Conservation (phyloP, 2,888 invertebrate species). For the Alsophila aescularia region DNA sequence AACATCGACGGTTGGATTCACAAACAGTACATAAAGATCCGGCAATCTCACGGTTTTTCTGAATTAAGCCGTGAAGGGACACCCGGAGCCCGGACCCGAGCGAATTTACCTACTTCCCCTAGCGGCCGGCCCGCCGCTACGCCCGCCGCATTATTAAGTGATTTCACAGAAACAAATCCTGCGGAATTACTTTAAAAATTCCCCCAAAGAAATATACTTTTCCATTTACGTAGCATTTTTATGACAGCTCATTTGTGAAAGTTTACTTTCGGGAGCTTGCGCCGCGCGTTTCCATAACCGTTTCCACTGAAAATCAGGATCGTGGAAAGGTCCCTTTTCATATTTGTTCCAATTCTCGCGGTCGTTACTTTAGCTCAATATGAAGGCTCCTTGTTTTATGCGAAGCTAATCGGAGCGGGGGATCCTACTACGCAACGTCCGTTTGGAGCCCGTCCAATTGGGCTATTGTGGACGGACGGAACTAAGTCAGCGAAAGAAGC, state of each 20-base stretch:
- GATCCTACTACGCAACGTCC: constrained; percentile 7
- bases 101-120: constrained; percentile 59
- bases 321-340: constrained; percentile 24
- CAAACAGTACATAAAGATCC: constrained; percentile 79
- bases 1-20: constrained; percentile 71
- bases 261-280: constrained; percentile 42
- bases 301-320: constrained; percentile 27
- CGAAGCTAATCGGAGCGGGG: constrained; percentile 21
- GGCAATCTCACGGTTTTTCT: constrained; percentile 73
- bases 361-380: constrained; percentile 31
- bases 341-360: constrained; percentile 32
- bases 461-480: constrained; percentile 13
- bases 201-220: constrained; percentile 46
- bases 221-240: constrained; percentile 43
- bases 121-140: constrained; percentile 37
- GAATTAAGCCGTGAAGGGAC: constrained; percentile 76
- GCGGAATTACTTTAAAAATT: constrained; percentile 59
- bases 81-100: constrained; percentile 58
- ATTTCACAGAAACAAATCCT: constrained; percentile 69
- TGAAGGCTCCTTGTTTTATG: constrained; percentile 19
- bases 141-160: constrained; percentile 69
- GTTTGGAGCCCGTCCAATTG: constrained; percentile 25
- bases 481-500: constrained; percentile 16
- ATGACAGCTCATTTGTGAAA: constrained; percentile 54
- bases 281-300: constrained; percentile 28